Evolutionary conservation across 2,888 invertebrate genomes (phyloP).

Genomic region (Lapara coniferarum): DNA sequence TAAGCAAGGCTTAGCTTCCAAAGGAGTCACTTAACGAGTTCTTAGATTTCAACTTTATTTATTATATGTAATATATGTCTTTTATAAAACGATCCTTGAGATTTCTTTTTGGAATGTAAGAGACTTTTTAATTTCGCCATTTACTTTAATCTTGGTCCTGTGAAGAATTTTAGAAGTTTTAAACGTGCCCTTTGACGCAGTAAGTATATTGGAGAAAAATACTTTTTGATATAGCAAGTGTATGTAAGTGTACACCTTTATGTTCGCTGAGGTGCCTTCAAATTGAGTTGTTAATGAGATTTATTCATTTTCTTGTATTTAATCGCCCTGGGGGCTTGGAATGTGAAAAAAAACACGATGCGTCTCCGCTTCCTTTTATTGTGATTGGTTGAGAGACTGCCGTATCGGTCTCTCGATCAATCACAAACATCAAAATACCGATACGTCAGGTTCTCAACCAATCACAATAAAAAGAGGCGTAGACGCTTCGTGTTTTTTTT

Average conservation of each 20-base stretch:
- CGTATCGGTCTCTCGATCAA: no score
- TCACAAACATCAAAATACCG: no score
- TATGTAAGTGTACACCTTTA: background rate
- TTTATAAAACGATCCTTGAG: conserved; percentile 1
- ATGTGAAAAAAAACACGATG: no score
- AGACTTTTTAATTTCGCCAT: conserved; percentile 3
- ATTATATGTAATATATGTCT: conserved; percentile 10
- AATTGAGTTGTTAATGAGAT: no score
- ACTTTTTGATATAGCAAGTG: background rate
- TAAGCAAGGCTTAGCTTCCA: background rate
- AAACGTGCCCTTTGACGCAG: background rate
- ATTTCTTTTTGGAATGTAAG: conserved; percentile 17
- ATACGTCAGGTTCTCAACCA: no score
- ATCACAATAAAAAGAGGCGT: no score
- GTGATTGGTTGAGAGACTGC: no score
- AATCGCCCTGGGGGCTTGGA: no score
- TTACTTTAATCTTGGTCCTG: conserved; percentile 6
- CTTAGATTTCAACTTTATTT: conserved; percentile 13
- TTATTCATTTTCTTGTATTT: no score
- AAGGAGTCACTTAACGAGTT: conserved; percentile 17
- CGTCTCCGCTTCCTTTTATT: no score
- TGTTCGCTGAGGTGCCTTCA: background rate
- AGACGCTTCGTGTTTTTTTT: no score
- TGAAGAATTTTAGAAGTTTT: background rate
- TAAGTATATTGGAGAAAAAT: background rate